These are phyloP conservation scores for Aplysina aerophoba DNA, from an alignment of 37 sponge, comb jelly and placozoan genomes.

Conservation along the genomic window DNA sequence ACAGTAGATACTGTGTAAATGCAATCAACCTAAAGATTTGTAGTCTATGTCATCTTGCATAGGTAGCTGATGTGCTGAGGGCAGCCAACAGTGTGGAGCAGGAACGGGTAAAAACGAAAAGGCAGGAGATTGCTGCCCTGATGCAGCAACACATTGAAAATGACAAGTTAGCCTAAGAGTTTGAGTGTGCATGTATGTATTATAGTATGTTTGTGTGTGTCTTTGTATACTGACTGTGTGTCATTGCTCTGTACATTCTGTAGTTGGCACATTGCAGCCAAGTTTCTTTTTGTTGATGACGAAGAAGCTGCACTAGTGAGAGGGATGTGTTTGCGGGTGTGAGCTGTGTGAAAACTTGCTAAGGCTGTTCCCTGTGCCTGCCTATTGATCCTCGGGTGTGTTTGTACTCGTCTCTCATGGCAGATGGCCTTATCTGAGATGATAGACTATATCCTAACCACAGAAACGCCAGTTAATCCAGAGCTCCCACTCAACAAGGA, in stretches of 20 bases:
- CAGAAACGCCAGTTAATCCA: not conserved
- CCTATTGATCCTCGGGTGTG: too few relatives aligned
- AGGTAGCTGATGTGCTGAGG: not conserved
- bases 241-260: too few relatives aligned
- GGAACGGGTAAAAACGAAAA: not conserved
- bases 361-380: too few relatives aligned
- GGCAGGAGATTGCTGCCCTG: not conserved
- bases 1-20: not conserved
- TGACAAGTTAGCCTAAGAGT: not conserved
- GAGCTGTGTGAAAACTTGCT: too few relatives aligned
- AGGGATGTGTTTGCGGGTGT: too few relatives aligned
- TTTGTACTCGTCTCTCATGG: too few relatives aligned
- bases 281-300: slow-evolving; percentile 27
- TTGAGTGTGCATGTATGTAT: too few relatives aligned
- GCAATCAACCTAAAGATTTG: not conserved
- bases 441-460: slow-evolving; percentile 9
- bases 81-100: not conserved
- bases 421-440: slow-evolving; percentile 16
- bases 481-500: not conserved
- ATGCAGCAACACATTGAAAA: slow-evolving; percentile 14
- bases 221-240: too few relatives aligned
- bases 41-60: not conserved
- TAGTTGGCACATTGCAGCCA: slow-evolving; percentile 26
- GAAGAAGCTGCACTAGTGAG: slow-evolving; percentile 33
- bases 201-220: too few relatives aligned